A percentile compares a stretch with the other conserved stretches of the same genome.
Conservation (phyloP, 1,140 invertebrate species). For the Zaprionus africanus region DNA sequence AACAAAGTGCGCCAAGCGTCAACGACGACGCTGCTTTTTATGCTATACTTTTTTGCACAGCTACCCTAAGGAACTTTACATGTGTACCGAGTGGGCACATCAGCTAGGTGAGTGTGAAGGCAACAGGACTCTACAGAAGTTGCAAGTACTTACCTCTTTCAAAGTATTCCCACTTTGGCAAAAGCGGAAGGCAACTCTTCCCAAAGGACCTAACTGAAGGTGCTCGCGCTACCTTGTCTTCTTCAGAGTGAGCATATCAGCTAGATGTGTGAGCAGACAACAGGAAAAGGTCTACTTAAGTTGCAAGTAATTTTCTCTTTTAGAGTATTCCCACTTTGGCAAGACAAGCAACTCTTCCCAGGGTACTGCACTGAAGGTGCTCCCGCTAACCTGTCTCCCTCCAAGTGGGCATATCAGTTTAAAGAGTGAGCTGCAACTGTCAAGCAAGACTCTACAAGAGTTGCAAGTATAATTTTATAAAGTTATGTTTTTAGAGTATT, state of each 20-base stretch:
- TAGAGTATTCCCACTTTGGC: too few relatives aligned
- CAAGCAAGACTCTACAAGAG: too few relatives aligned
- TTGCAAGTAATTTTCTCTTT: too few relatives aligned
- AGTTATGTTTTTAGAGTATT: not conserved
- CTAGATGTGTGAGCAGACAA: not conserved
- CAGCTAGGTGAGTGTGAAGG: not conserved
- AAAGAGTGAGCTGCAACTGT: too few relatives aligned
- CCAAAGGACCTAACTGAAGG: not conserved
- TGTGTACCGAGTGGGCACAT: constrained; percentile 8
- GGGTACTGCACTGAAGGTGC: too few relatives aligned
- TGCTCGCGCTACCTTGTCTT: not conserved
- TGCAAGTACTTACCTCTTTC: too few relatives aligned
- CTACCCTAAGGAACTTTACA: constrained; percentile 32
- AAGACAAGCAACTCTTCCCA: too few relatives aligned
- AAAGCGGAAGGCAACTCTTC: not conserved
- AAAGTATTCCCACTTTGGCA: not conserved
- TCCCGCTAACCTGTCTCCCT: too few relatives aligned
- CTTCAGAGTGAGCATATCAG: too few relatives aligned
- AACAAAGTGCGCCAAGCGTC: constrained; percentile 71
- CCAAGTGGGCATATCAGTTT: too few relatives aligned
- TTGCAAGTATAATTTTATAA: too few relatives aligned
- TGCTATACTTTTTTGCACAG: constrained; percentile 54
- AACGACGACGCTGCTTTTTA: constrained; percentile 47
- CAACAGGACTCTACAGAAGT: not conserved
- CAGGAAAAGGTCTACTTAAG: too few relatives aligned